Conservation (phyloP, 2,888 invertebrate genomes). For the Scelioninae gen. 1 region DNA sequence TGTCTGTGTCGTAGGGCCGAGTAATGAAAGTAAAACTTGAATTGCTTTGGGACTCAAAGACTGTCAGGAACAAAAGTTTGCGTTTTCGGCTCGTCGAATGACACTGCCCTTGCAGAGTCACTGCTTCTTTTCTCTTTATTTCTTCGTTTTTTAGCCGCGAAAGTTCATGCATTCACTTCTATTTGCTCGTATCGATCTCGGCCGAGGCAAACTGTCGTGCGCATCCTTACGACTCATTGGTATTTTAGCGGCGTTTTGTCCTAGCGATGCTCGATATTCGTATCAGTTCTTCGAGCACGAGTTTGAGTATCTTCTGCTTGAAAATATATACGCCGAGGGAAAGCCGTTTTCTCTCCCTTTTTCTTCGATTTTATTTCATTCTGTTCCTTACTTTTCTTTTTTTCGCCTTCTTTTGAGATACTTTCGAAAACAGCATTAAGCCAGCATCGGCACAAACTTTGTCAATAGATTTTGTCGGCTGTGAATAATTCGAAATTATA, state of each 20-base stretch:
- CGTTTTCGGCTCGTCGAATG: constrained; percentile 61
- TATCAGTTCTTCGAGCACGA: constrained; percentile 65
- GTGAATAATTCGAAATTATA: constrained; percentile 46
- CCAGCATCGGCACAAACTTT: constrained; percentile 37
- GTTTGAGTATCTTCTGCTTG: constrained; percentile 68
- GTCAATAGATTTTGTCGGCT: constrained; percentile 53
- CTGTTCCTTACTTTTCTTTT: constrained; percentile 13
- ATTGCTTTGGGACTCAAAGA: constrained; percentile 53
- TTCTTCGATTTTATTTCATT: constrained; percentile 7
- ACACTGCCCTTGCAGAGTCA: constrained; percentile 26
- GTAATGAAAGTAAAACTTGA: constrained; percentile 64
- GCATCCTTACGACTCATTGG: constrained; percentile 70
- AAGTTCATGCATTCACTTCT: constrained; percentile 75
- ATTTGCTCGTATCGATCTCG: constrained; percentile 71
- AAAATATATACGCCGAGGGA: constrained; percentile 32
- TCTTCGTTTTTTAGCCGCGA: constrained; percentile 33
- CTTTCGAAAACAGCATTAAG: constrained; percentile 52
- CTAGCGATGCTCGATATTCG: constrained; percentile 65
- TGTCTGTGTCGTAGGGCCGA: constrained; percentile 9
- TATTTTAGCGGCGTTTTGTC: constrained; percentile 67
- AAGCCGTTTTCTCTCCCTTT: constrained; percentile 7
- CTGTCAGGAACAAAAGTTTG: constrained; percentile 59
- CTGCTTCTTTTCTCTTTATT: constrained; percentile 6
- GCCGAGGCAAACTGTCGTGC: constrained; percentile 64
- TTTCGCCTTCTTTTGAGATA: constrained; percentile 39